phyloP scores from a whole-genome alignment of 2,888 invertebrate species.

The Bembecia ichneumoniformis region DNA sequence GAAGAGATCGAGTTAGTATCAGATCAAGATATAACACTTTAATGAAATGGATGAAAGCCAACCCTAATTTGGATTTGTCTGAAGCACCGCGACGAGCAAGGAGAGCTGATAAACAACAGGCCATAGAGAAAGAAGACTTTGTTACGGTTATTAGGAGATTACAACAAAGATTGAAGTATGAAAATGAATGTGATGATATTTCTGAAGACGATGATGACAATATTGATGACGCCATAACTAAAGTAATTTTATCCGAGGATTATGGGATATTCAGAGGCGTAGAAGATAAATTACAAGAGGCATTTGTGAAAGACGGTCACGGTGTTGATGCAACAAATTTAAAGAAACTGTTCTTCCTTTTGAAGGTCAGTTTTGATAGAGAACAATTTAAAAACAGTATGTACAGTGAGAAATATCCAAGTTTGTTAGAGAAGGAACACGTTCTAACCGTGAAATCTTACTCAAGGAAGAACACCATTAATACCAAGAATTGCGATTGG shows the following conservation, averaged over 20 bases:
- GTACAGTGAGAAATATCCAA: conserved; percentile 23
- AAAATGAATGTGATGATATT: conserved; percentile 18
- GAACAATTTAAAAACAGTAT: conserved; percentile 22
- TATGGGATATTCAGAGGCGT: conserved; percentile 13
- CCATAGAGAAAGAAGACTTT: not conserved
- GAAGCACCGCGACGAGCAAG: conserved; percentile 46
- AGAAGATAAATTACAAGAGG: not conserved
- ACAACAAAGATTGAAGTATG: conserved; percentile 20
- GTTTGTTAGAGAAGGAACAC: conserved; percentile 15
- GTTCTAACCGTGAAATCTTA: conserved; percentile 30
- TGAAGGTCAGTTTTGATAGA: conserved; percentile 34
- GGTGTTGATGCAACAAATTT: conserved; percentile 29
- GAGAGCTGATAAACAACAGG: no score
- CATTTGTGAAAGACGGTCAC: not conserved
- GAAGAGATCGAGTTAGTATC: conserved; percentile 71
- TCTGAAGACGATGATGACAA: no score
- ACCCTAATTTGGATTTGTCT: conserved; percentile 48
- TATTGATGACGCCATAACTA: conserved; percentile 43
- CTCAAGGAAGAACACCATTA: conserved; percentile 27
- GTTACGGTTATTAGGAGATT: conserved; percentile 11
- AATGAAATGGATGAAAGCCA: conserved; percentile 56
- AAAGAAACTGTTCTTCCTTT: conserved; percentile 32
- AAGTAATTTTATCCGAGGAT: conserved; percentile 27
- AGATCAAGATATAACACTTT: conserved; percentile 74
- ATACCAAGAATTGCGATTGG: not conserved